Base-by-base conservation (phyloP, 1,140 invertebrate species). In the Tetranychus urticae region DNA sequence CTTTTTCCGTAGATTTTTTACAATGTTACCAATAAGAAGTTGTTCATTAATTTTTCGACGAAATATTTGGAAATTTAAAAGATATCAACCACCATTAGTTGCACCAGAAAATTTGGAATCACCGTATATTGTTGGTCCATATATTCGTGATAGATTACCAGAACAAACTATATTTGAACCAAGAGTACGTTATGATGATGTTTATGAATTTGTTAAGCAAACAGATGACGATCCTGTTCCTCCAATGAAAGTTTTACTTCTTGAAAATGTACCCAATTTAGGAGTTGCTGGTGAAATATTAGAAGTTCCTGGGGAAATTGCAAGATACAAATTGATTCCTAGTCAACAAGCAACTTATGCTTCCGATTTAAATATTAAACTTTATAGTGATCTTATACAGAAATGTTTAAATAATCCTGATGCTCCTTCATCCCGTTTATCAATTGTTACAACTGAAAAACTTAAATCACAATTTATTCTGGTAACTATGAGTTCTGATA, bases 271-370 rank as follows among this genome's bases (percentile, higher is more conserved):
- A 7, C 78, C 82, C 74, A 80, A 78, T 57, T 60, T 86, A 54
- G 88, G 88, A 3, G 75, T 80, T 66, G 72, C 73, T 55, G 88
- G 88, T 7, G 81, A 89, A 61, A 68, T 79, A 23, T 72, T 92
- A 1, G 71, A 74, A 13, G 67, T 88, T 2, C 73, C 74, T 39
- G 77, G 78, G 2, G 66, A 72, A 35, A 71, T 71, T 65, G 88
- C 81, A 0, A 84, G 90, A 62, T 77, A 80, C 50, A 67, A 81
- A 46, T 75, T 86, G 5, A 68, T 91, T 45, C 69, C 89, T 55
- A 80, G 83, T n/a, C 80, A 81, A 14, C 70, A 82, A 63, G 89
- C 85, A 23, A 80, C 84, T 3, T 92, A 91, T 74, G 81, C 83
- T 48, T 82, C 80, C 13, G 80, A 81, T 4, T 83, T 88, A 72